Percentiles rank a stretch among this genome's conserved stretches.
These are phyloP conservation scores for Lagorchestes hirsutus DNA, from an alignment of 2,797 vertebrate genomes.

Conservation along the genomic window DNA sequence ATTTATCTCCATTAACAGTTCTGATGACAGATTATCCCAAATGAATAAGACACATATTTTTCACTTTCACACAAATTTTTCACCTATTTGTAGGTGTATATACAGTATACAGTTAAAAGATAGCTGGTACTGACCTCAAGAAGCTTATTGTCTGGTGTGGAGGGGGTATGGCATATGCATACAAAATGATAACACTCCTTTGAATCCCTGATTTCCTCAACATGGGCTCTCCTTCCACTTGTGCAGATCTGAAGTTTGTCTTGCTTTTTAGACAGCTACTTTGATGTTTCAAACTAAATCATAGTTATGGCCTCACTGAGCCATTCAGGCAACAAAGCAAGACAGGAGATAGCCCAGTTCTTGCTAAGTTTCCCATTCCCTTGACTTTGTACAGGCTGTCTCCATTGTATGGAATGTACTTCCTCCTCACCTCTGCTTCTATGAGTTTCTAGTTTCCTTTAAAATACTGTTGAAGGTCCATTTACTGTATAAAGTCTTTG, in stretches of 20 bases:
- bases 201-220: background rate
- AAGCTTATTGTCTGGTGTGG: background rate
- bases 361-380: background rate
- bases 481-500: background rate
- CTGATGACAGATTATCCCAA: background rate
- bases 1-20: background rate
- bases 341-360: background rate
- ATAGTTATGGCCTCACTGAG: background rate
- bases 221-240: background rate
- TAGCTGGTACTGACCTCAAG: background rate
- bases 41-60: background rate
- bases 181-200: background rate
- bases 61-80: background rate
- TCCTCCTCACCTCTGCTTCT: background rate
- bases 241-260: background rate
- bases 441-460: background rate
- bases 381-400: background rate
- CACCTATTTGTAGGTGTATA: background rate
- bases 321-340: background rate
- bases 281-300: background rate
- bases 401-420: background rate
- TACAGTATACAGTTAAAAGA: background rate
- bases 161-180: background rate
- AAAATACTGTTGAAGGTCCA: background rate
- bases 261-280: background rate